These are phyloP conservation scores for Vulpes lagopus DNA, from an alignment of 2,113 vertebrate genomes.

Conservation along the genomic window DNA sequence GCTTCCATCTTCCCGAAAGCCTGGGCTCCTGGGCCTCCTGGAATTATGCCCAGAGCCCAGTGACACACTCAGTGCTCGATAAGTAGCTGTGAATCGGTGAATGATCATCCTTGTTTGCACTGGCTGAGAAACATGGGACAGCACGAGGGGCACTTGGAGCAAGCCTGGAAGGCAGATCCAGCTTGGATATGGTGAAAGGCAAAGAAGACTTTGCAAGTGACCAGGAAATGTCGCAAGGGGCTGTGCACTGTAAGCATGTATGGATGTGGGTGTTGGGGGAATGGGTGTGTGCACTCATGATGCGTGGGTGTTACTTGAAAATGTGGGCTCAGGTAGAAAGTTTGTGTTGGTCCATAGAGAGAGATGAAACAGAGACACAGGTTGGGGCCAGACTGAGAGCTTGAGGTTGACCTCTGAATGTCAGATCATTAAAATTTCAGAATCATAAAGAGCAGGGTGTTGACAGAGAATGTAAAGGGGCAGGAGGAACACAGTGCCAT, in stretches of 20 bases:
- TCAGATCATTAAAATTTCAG: neutral
- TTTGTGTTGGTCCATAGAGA: neutral
- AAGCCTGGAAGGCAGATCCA: neutral
- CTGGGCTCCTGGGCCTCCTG: too few relatives aligned
- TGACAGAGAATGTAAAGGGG: neutral
- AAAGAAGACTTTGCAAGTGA: neutral
- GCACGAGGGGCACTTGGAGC: neutral
- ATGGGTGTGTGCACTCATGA: neutral
- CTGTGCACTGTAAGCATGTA: neutral
- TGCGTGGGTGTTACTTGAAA: neutral
- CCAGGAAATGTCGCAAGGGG: neutral
- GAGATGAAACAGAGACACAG: neutral
- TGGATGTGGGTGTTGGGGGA: too few relatives aligned
- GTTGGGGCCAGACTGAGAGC: neutral
- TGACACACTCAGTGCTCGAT: neutral
- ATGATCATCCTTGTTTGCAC: neutral
- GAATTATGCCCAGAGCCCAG: neutral
- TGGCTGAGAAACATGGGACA: neutral
- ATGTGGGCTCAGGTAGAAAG: neutral
- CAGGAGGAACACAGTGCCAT: neutral
- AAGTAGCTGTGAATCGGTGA: neutral
- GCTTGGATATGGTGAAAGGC: neutral
- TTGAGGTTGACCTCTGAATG: neutral
- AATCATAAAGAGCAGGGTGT: neutral
- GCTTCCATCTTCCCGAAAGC: neutral